These are phyloP conservation scores for Muricea muricata DNA, from an alignment of 92 coral and sea anemone species.

Conservation along the genomic window DNA sequence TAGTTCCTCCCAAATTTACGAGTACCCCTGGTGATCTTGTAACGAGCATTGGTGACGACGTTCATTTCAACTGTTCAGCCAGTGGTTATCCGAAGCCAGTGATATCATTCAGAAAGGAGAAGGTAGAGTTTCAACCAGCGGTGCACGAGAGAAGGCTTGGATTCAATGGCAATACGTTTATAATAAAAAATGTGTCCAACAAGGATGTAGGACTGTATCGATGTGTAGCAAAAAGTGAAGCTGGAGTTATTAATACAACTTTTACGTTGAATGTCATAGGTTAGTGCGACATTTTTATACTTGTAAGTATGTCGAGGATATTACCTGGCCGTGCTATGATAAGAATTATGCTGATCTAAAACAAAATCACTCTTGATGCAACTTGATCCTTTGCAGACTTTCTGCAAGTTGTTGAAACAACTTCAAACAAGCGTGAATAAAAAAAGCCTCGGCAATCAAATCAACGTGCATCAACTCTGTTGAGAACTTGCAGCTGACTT, in stretches of 20 bases:
- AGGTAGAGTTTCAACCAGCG: not conserved
- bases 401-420: too few relatives aligned
- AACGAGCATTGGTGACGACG: constrained; percentile 12
- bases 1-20: constrained; percentile 36
- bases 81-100: constrained; percentile 25
- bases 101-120: not conserved
- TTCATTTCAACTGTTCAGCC: constrained; percentile 38
- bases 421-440: too few relatives aligned
- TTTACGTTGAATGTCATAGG: constrained; percentile 25
- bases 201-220: constrained; percentile 31
- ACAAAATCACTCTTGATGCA: too few relatives aligned
- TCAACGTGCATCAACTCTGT: too few relatives aligned
- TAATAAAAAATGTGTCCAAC: not conserved
- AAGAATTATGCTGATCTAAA: too few relatives aligned
- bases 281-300: not conserved
- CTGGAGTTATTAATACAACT: constrained; percentile 34
- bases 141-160: not conserved
- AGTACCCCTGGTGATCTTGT: constrained; percentile 23
- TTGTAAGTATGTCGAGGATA: too few relatives aligned
- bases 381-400: too few relatives aligned
- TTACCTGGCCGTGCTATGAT: too few relatives aligned
- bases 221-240: constrained; percentile 22
- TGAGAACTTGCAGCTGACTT: too few relatives aligned
- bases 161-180: not conserved
- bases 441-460: too few relatives aligned